phyloP scores from a whole-genome alignment of 2,888 invertebrate genomes.

The Cyclophora punctaria region DNA sequence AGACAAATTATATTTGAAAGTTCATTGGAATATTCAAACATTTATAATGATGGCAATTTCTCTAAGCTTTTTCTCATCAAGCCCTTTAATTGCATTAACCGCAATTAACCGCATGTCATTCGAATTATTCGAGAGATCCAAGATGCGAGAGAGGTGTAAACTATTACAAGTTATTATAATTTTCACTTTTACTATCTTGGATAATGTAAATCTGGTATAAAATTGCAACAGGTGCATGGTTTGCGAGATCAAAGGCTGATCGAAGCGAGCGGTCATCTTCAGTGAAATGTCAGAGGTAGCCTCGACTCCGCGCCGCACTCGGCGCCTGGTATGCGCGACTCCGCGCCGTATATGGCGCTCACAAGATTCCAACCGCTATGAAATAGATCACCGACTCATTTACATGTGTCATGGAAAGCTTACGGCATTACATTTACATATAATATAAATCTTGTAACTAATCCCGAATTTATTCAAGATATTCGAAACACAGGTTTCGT shows the following conservation, averaged over 20 bases:
- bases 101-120: slow-evolving; percentile 42
- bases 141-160: slow-evolving; percentile 26
- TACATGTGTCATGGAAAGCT: too few relatives aligned
- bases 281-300: slow-evolving; percentile 58
- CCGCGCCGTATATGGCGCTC: too few relatives aligned
- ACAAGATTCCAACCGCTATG: too few relatives aligned
- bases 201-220: slow-evolving; percentile 53
- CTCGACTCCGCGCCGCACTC: slow-evolving; percentile 22
- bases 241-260: slow-evolving; percentile 54
- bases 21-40: not conserved
- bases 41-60: slow-evolving; percentile 6
- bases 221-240: slow-evolving; percentile 44
- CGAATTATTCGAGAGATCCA: slow-evolving; percentile 21
- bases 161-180: slow-evolving; percentile 36
- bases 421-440: too few relatives aligned
- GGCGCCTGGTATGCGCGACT: slow-evolving; percentile 42
- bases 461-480: too few relatives aligned
- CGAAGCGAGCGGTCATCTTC: slow-evolving; percentile 56
- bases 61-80: slow-evolving; percentile 15
- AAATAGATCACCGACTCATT: too few relatives aligned
- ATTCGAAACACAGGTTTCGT: too few relatives aligned
- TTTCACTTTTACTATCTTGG: slow-evolving; percentile 46
- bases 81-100: slow-evolving; percentile 38
- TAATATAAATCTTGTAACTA: too few relatives aligned
- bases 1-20: too few relatives aligned